These are phyloP conservation scores for Aspidoscelis tigris DNA, from an alignment of 2,113 vertebrate species.

Conservation along the genomic window DNA sequence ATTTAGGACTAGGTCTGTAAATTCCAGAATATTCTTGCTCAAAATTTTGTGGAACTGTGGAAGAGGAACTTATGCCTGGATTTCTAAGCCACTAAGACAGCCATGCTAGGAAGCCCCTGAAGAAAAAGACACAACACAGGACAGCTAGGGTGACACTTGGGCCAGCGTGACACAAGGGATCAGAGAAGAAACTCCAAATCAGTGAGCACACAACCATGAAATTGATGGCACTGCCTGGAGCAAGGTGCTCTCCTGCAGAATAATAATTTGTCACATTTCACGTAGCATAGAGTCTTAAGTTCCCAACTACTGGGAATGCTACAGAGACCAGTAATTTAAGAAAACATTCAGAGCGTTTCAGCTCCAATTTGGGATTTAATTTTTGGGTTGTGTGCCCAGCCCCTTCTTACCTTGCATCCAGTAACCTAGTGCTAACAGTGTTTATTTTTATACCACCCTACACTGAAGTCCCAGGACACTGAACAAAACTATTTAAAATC, in stretches of 20 bases:
- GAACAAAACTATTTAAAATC: too few relatives aligned
- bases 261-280: neutral
- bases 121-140: neutral
- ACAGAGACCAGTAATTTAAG: neutral
- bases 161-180: neutral
- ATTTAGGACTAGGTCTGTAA: neutral
- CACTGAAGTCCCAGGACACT: too few relatives aligned
- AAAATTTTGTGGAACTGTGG: neutral
- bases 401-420: too few relatives aligned
- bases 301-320: neutral
- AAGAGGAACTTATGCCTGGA: too few relatives aligned
- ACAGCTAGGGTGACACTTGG: neutral
- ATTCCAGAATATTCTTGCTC: neutral
- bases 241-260: neutral
- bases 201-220: too few relatives aligned
- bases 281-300: neutral
- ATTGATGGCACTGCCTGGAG: too few relatives aligned
- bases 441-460: too few relatives aligned
- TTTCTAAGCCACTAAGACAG: neutral
- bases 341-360: too few relatives aligned
- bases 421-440: too few relatives aligned
- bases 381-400: neutral
- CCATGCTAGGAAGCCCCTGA: neutral
- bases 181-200: too few relatives aligned
- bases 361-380: neutral